Evolutionary conservation across 2,113 vertebrate genomes (phyloP).

Genomic region (Toxostoma redivivum): DNA sequence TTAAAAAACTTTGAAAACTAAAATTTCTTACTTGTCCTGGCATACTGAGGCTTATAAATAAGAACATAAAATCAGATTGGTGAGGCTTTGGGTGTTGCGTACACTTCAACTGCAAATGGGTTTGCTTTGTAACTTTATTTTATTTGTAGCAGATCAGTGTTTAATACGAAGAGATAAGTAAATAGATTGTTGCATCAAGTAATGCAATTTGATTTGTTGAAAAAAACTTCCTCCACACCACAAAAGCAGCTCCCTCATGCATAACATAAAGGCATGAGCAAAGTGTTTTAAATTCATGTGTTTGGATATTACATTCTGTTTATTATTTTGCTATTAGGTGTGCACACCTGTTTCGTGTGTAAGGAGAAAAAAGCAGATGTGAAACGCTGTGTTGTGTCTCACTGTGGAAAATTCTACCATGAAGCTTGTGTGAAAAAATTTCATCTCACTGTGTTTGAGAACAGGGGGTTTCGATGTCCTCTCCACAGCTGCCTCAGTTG

Average conservation of each 20-base stretch:
- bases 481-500: slow-evolving; percentile 93
- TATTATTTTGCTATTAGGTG: slow-evolving; percentile 68
- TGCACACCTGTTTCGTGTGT: slow-evolving; percentile 90
- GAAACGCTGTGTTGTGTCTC: slow-evolving; percentile 86
- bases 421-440: slow-evolving; percentile 86
- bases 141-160: background rate
- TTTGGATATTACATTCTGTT: background rate
- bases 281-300: background rate
- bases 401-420: slow-evolving; percentile 96
- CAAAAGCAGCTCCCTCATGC: background rate
- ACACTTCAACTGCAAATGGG: background rate
- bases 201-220: background rate
- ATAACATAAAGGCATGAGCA: background rate
- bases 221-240: background rate
- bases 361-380: slow-evolving; percentile 84
- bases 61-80: background rate
- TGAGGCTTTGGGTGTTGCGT: background rate
- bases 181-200: background rate
- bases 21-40: background rate
- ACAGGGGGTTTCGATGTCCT: slow-evolving; percentile 92
- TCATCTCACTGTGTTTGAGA: slow-evolving; percentile 87
- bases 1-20: background rate
- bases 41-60: background rate
- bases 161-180: background rate
- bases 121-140: background rate